phyloP scores from a whole-genome alignment of 2,113 vertebrate genomes.

The Silurus meridionalis region DNA sequence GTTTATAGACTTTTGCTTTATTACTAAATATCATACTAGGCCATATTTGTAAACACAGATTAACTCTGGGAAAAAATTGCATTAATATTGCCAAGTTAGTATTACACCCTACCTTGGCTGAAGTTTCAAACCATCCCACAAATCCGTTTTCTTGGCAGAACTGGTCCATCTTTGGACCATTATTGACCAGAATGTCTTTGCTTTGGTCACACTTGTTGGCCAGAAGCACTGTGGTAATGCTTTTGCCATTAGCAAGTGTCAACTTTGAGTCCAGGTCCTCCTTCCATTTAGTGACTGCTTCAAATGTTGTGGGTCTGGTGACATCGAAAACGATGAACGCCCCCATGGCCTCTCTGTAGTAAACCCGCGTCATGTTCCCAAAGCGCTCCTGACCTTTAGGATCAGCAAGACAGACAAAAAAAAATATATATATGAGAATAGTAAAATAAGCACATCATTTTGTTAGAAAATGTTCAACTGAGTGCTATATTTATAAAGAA shows the following conservation, averaged over 20 bases:
- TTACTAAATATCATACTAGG: neutral
- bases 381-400: constrained; percentile 79
- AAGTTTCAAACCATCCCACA: constrained; percentile 78
- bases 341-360: constrained; percentile 82
- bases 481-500: neutral
- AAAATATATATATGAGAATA: neutral
- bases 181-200: constrained; percentile 65
- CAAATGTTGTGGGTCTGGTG: constrained; percentile 74
- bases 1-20: neutral
- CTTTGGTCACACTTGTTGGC: constrained; percentile 81
- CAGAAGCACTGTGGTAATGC: constrained; percentile 75
- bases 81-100: neutral
- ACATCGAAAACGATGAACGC: constrained; percentile 81
- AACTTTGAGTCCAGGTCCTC: constrained; percentile 82
- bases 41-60: neutral
- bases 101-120: constrained; percentile 73
- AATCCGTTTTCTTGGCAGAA: constrained; percentile 79
- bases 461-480: neutral
- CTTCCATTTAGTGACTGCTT: constrained; percentile 80
- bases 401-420: constrained; percentile 1
- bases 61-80: neutral
- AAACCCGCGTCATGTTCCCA: constrained; percentile 82
- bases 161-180: constrained; percentile 73
- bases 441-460: neutral
- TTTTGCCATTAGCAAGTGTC: constrained; percentile 70